Evolutionary conservation across 2,113 vertebrate species (phyloP), one percentile per base, ranked within the genome.

Genomic region (Monopterus albus): DNA sequence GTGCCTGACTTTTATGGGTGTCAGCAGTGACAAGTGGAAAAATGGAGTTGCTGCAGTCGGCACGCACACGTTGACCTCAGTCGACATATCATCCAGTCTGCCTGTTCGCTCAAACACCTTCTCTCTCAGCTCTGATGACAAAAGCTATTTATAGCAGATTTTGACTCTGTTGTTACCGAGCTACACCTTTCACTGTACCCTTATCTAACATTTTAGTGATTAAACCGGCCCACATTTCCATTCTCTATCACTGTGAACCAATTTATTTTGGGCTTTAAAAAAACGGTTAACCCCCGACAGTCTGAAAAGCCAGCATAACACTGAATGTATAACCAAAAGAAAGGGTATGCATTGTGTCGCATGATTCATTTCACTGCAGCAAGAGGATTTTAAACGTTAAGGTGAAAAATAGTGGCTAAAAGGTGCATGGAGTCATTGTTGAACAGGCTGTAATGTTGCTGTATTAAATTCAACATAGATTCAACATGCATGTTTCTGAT

Each of bases 131-230:
- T 91, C 88, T 83, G 72, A 79, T 90, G 84, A 89, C 89, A 83
- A 84, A 77, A 21, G 42, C 83, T 94, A 93, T 93, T 92, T 88
- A 91, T 92, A 92, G 88, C 53, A 50, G 46, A 74, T 80, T 76
- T 74, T 58, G 65, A 73, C 79, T 18, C 51, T 74, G 64, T 73
- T 85, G 78, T 84, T 82, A 81, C 79, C 40, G 21, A 26, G 71
- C 47, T 78, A 76, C 65, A 76, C 78, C 84, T 92, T 90, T 91
- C 87, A 88, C 69, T 79, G 61, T 51, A 79, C 80, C 74, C 82
- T 87, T 89, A 91, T 87, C 83, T 88, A 73, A 73, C 75, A 79
- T 82, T 87, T 70, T 68, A 78, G 83, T 65, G 74, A 85, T 82
- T 88, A 83, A 85, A 86, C 31, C 58, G 64, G 40, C 83, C 78